Evolutionary conservation across 2,797 vertebrate genomes (phyloP), one percentile per base, ranked within the genome.

Genomic region (Podarcis siculus): DNA sequence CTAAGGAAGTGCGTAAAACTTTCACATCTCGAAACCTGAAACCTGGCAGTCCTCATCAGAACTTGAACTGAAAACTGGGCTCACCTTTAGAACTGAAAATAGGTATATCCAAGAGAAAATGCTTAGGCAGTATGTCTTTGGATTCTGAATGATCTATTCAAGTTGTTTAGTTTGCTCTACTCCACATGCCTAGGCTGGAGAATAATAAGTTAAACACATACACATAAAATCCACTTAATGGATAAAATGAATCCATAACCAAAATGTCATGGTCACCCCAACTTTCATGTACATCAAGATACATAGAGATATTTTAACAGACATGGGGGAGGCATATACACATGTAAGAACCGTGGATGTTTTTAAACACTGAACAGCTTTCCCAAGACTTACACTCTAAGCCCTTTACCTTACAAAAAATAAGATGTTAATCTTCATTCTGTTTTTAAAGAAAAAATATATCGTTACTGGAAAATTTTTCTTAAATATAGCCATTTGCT

Each of bases 401-500:
- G 86, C 58, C 42, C 71, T 90, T 25, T 79, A 90, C 91, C 93
- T 90, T 89, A 69, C 78, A 86, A 69, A 89, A 94, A 94, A 95
- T 95, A 95, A 89, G 83, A 95, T 58, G 32, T 89, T 93, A 88
- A 61, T 94, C 91, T 95, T 67, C 49, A 72, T 86, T 85, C 64
- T 67, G 12, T 81, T 89, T 79, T 67, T 39, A 82, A 86, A 82
- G 71, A 81, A 89, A 89, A 89, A 55, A 88, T 76, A 88, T 84
- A 86, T 86, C 27, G 37, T 85, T 86, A 76, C 35, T 15, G 49
- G 92, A 87, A 86, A 92, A 88, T 95, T 92, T 89, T 55, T 84
- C 85, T 96, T 95, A 97, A 97, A 97, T 96, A 96, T 49, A 96
- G 90, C 49, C 93, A 79, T 89, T 91, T 92, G 95, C 95, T 91